Base-by-base conservation (phyloP, 2,888 invertebrate genomes). In the Pantelozetes paolii region DNA sequence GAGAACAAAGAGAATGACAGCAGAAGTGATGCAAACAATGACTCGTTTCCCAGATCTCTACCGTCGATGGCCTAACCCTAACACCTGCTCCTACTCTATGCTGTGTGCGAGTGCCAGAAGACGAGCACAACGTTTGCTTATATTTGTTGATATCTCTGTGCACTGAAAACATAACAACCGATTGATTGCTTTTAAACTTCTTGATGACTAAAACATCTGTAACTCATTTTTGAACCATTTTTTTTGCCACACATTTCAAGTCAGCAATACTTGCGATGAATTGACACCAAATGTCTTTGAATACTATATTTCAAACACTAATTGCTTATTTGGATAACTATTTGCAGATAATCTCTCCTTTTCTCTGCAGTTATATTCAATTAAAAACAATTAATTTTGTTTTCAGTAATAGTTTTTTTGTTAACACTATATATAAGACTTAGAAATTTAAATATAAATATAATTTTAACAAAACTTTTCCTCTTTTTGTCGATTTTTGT, bases 181-280 rank as follows among this genome's bases (percentile, higher is more conserved):
- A 64, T 64, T 64, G 32, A 64, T 64, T 64, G 62, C 69, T 32
- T 42, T 45, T 23, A 69, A 42, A 69, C 45, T 45, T 67, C 23
- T 69, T 69, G 69, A 69, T 69, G 45, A 20, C 69, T 69, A 69
- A 69, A 69, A 69, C 69, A 69, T 69, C 69, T 69, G 69, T 40
- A 69, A 69, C 45, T 69, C 45, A 69, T 36, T 64, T 59, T 59
- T 59, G 59, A 6, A 30, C 32, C 59, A 59, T 59, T 59, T 59
- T n/a, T 32, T 36, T 36, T 64, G 54, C 62, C 15, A 62, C 32
- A 64, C 32, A 64, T 36, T n/a, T 28, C 26, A 28, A 20, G 32
- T 36, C 36, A 64, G 62, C 36, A 28, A 64, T 64, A 64, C 32
- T 36, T 36, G 3, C 20, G 20, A 36, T n/a, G 32, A 20, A 20